Base-by-base conservation (phyloP, 2,113 vertebrate species). In the Chitala chitala region DNA sequence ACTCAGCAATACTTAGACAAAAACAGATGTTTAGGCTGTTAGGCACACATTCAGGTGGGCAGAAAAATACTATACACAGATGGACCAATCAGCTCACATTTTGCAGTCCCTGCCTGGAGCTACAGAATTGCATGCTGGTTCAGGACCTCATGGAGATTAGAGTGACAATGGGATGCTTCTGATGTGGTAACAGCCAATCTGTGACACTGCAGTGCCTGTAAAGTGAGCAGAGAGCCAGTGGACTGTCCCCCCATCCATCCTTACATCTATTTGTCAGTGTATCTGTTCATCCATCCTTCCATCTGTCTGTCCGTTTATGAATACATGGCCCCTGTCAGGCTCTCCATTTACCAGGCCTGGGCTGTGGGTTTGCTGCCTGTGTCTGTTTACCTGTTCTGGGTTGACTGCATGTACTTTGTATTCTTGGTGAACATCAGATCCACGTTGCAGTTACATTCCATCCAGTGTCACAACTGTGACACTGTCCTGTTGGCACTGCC, bases 81-180 rank as follows among this genome's bases (percentile, higher is more conserved):
- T 6, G 15, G 20, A 63, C 31, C 17, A 33, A 38, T 29, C 33
- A 7, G 22, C 38, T 24, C n/a, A 40, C 3, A 44, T 44, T 22
- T 44, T 40, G 38, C 64, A 66, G 64, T 48, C 53, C 24, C 24
- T 53, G 26, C 13, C 5, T 48, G 44, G 29, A 22, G 2, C 26
- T 33, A 46, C 48, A 69, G 68, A 42, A 69, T 7, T 50, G 68
- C 26, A 31, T 69, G 26, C 46, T 69, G 68, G 44, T 53, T 26
- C 13, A 24, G n/a, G 68, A n/a, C 68, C 29, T 46, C 22, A 40
- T n/a, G 31, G 63, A 51, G 59, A 71, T 75, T 66, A 65, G 22
- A 6, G 36, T 15, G 13, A 50, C 65, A 77, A 61, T 56, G 75
- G 72, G 70, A 73, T 74, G 56, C 44, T 58, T 42, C 38, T 63